These are phyloP conservation scores for Blennius ocellaris DNA, from an alignment of 2,113 vertebrate species.

Conservation along the genomic window DNA sequence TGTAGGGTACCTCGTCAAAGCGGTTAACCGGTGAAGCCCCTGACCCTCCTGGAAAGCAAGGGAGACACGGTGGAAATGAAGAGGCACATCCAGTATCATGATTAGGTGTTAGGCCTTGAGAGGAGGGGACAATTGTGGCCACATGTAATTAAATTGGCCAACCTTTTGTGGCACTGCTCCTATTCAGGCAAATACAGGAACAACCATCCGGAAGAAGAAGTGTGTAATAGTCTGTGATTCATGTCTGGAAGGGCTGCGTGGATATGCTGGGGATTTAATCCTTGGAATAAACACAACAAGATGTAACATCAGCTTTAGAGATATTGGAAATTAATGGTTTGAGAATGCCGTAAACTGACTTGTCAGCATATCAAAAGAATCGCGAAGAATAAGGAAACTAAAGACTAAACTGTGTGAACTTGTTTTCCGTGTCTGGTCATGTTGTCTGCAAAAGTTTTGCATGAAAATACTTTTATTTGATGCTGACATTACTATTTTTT, in stretches of 20 bases:
- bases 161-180: slow-evolving; percentile 72
- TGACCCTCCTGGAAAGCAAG: slow-evolving; percentile 71
- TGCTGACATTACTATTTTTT: not conserved
- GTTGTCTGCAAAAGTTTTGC: slow-evolving; percentile 1
- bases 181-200: slow-evolving; percentile 52
- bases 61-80: slow-evolving; percentile 73
- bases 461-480: slow-evolving; percentile 1
- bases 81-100: slow-evolving; percentile 68
- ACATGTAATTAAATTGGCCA: slow-evolving; percentile 73
- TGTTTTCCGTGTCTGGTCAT: slow-evolving; percentile 3
- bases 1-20: slow-evolving; percentile 80
- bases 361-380: slow-evolving; percentile 45
- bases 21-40: slow-evolving; percentile 69
- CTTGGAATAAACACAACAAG: slow-evolving; percentile 68
- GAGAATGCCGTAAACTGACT: slow-evolving; percentile 36
- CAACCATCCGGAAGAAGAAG: slow-evolving; percentile 64
- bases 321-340: slow-evolving; percentile 24
- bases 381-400: not conserved
- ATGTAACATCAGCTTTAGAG: slow-evolving; percentile 55
- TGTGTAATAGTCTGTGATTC: slow-evolving; percentile 71
- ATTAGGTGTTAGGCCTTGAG: slow-evolving; percentile 66
- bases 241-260: slow-evolving; percentile 57
- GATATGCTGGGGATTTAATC: slow-evolving; percentile 57
- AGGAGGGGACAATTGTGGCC: slow-evolving; percentile 71
- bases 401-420: not conserved